Percentiles rank a stretch among this genome's conserved stretches.
Evolutionary conservation across 64 coral and sea anemone genomes (phyloP).

Genomic region (Dendronephthya gigantea): DNA sequence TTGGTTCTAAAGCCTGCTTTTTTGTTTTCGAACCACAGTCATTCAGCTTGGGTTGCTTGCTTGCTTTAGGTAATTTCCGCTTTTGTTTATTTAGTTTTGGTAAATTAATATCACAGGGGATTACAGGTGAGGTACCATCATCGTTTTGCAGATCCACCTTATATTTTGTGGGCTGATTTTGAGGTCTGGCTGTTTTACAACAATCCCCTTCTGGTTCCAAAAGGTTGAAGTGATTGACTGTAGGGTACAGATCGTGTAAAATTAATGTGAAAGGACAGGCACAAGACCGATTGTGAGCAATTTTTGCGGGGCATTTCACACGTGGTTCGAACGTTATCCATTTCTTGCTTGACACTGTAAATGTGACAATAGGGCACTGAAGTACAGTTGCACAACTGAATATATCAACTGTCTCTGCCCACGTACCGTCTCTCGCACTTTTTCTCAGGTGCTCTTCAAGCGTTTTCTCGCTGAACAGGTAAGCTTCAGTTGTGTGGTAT

Average conservation of each 20-base stretch:
- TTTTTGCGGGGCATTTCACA: background rate
- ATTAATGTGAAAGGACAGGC: background rate
- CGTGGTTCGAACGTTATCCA: constrained; percentile 37
- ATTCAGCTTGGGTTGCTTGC: background rate
- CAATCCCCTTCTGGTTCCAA: constrained; percentile 11
- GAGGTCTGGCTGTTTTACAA: background rate
- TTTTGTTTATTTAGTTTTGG: background rate
- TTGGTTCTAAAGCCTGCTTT: background rate
- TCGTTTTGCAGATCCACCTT: background rate
- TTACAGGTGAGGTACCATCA: background rate
- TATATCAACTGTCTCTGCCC: constrained; percentile 45
- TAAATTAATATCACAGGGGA: background rate
- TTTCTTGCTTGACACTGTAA: background rate
- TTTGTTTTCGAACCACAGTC: background rate
- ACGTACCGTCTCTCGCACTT: constrained; percentile 5
- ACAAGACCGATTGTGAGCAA: background rate
- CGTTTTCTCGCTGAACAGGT: background rate
- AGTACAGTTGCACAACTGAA: constrained; percentile 38
- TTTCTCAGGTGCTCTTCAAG: constrained; percentile 23
- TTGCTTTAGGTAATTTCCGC: background rate
- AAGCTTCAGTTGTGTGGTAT: too few species aligned
- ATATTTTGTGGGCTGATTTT: background rate
- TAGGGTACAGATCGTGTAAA: background rate
- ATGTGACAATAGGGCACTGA: constrained; percentile 29
- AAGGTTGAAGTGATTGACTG: constrained; percentile 2